Percentiles rank a stretch among this genome's conserved stretches.
Evolutionary conservation across 2,888 invertebrate genomes (phyloP).

Genomic region (Caenorhabditis japonica): DNA sequence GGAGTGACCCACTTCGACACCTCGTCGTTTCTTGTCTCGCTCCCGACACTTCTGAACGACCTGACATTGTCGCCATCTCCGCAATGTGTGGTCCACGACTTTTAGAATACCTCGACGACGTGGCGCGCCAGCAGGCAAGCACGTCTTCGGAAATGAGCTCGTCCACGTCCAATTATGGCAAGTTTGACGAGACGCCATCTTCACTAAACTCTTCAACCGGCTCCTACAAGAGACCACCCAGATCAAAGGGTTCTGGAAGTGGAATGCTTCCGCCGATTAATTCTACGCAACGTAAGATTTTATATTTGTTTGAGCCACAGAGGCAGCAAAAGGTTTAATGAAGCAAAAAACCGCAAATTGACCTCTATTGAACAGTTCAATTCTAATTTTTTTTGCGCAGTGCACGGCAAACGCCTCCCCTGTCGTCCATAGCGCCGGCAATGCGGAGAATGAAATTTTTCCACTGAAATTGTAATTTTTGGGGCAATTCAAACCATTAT

Average conservation of each 20-base stretch:
- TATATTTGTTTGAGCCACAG: too few relatives aligned
- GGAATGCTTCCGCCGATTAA: constrained; percentile 33
- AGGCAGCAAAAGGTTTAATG: too few relatives aligned
- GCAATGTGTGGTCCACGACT: constrained; percentile 37
- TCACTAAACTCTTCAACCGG: constrained; percentile 45
- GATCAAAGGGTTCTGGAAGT: constrained; percentile 11
- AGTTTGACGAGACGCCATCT: constrained; percentile 21
- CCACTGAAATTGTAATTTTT: too few relatives aligned
- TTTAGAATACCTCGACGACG: constrained; percentile 44
- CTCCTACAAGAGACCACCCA: constrained; percentile 33
- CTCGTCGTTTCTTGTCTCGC: constrained; percentile 49
- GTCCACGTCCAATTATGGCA: constrained; percentile 13
- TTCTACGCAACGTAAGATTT: constrained; percentile 30
- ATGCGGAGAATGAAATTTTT: too few relatives aligned
- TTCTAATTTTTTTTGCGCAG: too few relatives aligned
- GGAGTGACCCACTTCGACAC: constrained; percentile 24
- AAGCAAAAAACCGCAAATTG: too few relatives aligned
- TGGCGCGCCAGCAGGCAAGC: constrained; percentile 46
- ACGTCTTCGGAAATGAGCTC: constrained; percentile 14
- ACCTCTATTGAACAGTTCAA: too few relatives aligned
- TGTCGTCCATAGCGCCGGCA: too few relatives aligned
- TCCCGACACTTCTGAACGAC: constrained; percentile 31
- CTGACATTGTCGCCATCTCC: constrained; percentile 33
- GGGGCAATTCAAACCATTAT: too few relatives aligned
- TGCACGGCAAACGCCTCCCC: too few relatives aligned